A percentile compares a stretch with the other conserved stretches of the same genome.
Evolutionary conservation across 2,797 vertebrate species (phyloP).

Genomic region (Chiropotes sagulatus): DNA sequence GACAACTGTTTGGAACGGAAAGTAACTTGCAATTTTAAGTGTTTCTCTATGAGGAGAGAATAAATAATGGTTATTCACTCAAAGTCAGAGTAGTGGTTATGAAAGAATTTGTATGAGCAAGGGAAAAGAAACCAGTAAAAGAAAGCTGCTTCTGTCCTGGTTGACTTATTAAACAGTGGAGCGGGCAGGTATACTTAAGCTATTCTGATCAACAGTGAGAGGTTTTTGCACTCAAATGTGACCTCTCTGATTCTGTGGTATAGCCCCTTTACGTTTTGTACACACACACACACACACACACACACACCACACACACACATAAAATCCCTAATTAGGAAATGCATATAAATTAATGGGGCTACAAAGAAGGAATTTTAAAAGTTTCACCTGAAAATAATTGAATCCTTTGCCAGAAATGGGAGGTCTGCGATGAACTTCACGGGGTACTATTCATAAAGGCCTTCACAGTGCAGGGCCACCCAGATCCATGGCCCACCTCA

Average conservation of each 20-base stretch:
- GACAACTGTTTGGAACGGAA: neutral
- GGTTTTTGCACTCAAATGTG: neutral
- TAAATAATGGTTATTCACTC: neutral
- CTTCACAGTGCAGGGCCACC: neutral
- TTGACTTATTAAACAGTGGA: neutral
- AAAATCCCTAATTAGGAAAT: slow-evolving; percentile 8
- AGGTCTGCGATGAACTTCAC: neutral
- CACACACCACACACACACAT: too few relatives aligned
- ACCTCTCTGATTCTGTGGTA: neutral
- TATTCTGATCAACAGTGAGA: slow-evolving; percentile 14
- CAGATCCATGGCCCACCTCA: neutral
- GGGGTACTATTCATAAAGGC: neutral
- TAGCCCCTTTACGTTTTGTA: neutral
- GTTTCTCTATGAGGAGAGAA: slow-evolving; percentile 29
- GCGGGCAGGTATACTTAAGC: neutral
- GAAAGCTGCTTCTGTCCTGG: neutral
- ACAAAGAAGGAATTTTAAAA: slow-evolving; percentile 13
- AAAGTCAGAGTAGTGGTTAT: neutral
- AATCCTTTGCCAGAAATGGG: slow-evolving; percentile 22
- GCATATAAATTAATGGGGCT: neutral
- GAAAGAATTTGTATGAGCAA: neutral
- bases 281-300: too few relatives aligned
- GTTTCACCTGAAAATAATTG: neutral
- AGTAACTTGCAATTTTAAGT: neutral
- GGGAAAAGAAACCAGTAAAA: neutral